Conservation (phyloP, 2,888 invertebrate species). For the Hirudinaria manillensis region DNA sequence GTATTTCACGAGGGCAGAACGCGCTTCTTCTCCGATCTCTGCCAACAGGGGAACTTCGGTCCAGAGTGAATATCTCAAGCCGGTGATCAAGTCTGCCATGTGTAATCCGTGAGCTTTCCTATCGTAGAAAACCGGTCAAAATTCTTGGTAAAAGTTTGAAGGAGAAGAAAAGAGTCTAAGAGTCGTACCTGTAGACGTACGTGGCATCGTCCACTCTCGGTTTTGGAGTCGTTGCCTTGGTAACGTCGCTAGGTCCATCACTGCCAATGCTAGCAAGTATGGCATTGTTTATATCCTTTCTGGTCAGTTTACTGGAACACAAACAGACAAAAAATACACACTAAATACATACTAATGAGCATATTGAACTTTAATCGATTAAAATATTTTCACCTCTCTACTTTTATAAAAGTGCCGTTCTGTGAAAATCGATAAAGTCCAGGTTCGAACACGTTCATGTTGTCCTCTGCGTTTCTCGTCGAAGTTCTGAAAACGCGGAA, state of each 20-base stretch:
- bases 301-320: too few relatives aligned
- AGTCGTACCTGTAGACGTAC: neutral
- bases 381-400: too few relatives aligned
- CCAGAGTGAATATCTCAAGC: neutral
- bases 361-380: too few relatives aligned
- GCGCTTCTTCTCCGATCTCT: neutral
- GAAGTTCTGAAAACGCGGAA: neutral
- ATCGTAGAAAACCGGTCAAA: neutral
- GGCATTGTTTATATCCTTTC: neutral
- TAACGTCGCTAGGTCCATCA: neutral
- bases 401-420: neutral
- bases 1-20: constrained; percentile 12
- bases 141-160: neutral
- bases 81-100: constrained; percentile 16
- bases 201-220: neutral
- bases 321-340: too few relatives aligned
- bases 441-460: neutral
- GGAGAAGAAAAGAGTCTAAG: neutral
- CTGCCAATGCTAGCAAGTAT: neutral
- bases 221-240: neutral
- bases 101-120: constrained; percentile 21
- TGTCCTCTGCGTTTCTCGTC: neutral
- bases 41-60: neutral
- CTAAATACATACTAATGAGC: too few relatives aligned
- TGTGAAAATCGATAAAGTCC: neutral